These are phyloP conservation scores for Diaphora mendica DNA, from an alignment of 2,888 invertebrate species.

Conservation along the genomic window DNA sequence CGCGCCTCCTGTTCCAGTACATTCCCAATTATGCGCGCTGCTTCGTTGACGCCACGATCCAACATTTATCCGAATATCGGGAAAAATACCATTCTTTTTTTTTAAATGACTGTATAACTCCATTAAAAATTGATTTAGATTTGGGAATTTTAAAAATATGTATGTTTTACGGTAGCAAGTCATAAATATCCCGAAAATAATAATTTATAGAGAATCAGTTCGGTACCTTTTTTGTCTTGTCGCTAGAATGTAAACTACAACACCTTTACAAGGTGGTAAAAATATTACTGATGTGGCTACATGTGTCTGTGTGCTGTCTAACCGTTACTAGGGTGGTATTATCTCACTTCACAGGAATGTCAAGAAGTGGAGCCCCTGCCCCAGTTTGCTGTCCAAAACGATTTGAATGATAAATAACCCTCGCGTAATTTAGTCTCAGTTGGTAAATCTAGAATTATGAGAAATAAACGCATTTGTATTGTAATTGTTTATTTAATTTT, in stretches of 20 bases:
- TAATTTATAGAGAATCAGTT: not conserved
- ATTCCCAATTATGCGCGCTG: not conserved
- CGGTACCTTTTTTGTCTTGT: not conserved
- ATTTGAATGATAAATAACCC: not conserved
- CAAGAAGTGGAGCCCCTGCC: not conserved
- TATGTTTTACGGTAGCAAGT: not conserved
- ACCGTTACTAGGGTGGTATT: slow-evolving; percentile 5
- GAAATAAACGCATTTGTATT: slow-evolving; percentile 7
- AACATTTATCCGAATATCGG: not conserved
- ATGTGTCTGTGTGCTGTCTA: slow-evolving; percentile 34
- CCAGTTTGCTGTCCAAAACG: slow-evolving; percentile 7
- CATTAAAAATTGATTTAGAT: not conserved
- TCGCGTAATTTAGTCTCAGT: not conserved
- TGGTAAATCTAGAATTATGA: slow-evolving; percentile 8
- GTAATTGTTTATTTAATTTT: slow-evolving; percentile 7
- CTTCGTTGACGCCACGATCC: not conserved
- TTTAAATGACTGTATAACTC: not conserved
- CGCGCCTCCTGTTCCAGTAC: not conserved
- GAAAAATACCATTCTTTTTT: not conserved
- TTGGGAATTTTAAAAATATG: not conserved
- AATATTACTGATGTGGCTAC: slow-evolving; percentile 1
- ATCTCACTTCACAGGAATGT: slow-evolving; percentile 5
- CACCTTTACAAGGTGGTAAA: not conserved
- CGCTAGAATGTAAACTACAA: not conserved
- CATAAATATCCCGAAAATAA: not conserved